These are phyloP conservation scores for Euschistus heros DNA, from an alignment of 1,140 invertebrate genomes.

Conservation along the genomic window DNA sequence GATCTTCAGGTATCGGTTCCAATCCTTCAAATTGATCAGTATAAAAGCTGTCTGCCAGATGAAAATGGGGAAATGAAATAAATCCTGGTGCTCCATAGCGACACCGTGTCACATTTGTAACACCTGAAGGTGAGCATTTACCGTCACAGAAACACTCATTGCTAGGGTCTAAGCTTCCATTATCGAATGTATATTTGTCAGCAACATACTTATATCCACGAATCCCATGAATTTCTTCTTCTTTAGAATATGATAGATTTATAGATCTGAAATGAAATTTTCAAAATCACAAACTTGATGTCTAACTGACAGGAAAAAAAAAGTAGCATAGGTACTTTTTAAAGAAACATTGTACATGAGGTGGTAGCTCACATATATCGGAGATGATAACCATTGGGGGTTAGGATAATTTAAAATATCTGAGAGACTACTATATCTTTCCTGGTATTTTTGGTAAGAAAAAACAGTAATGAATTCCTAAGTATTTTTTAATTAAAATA, in stretches of 20 bases:
- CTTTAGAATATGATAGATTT: constrained; percentile 42
- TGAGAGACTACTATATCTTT: too few species aligned
- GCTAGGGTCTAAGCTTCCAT: constrained; percentile 42
- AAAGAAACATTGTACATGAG: too few species aligned
- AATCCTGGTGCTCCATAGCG: constrained; percentile 52
- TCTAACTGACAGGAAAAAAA: too few species aligned
- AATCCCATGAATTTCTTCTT: constrained; percentile 36
- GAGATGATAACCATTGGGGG: too few species aligned
- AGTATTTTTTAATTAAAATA: too few species aligned
- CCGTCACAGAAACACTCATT: constrained; percentile 62
- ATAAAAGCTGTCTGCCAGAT: constrained; percentile 48
- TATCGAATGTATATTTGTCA: constrained; percentile 36
- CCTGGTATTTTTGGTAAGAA: too few species aligned
- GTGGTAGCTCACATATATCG: too few species aligned
- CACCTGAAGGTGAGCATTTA: constrained; percentile 39
- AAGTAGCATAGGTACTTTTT: too few species aligned
- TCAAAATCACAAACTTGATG: too few species aligned
- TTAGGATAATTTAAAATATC: too few species aligned
- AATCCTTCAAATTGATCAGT: constrained; percentile 44
- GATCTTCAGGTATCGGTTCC: constrained; percentile 42
- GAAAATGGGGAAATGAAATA: constrained; percentile 61
- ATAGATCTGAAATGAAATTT: constrained; percentile 28
- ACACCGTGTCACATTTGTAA: constrained; percentile 40
- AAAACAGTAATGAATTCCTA: too few species aligned
- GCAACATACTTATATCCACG: constrained; percentile 35